Base-by-base conservation (phyloP, 1,140 invertebrate species). In the Magallana gigas region DNA sequence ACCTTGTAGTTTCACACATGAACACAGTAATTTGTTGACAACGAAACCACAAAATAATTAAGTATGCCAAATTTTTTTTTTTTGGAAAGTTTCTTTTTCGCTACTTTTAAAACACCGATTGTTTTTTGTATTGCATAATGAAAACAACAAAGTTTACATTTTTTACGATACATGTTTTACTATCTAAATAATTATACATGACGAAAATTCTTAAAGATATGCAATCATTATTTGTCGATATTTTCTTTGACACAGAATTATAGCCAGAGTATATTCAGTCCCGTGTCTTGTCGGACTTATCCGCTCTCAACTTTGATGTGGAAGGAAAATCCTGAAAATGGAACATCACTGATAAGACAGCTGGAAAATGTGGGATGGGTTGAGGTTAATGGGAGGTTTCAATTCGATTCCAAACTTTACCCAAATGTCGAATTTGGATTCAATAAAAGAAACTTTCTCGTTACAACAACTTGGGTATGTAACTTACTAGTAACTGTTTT, bases 371-470 rank as follows among this genome's bases (percentile, higher is more conserved):
- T 84, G 7, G 83, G 57, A 60, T 18, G n/a, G 9, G 57, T 62
- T 23, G 59, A 16, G 18, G 60, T 84, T 14, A 23, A 60, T 11
- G 83, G 83, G 29, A 62, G 11, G 9, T 36, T 60, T 6, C 12
- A 36, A 36, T 36, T 58, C 8, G n/a, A 84, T 16, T 60, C 57
- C n/a, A 60, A 62, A 5, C 8, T 87, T 12, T 88, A 84, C 36
- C 87, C 87, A 9, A 88, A 88, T 58, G 56, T 71, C 9, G 36
- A 88, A 16, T 60, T 80, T 59, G 82, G 87, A 59, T 81, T 88
- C 62, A 88, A 88, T 59, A 76, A 36, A 11, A 36, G 83, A 8
- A 64, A 76, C 14, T 23, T 84, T 4, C 64, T 88, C 12, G 83
- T 88, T 23, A 80, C 87, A 29, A 84, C 87, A 56, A 16, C 57